A percentile compares a stretch with the other conserved stretches of the same genome.
These are phyloP conservation scores for Acromyrmex echinatior DNA, from an alignment of 1,140 invertebrate species.

Conservation along the genomic window DNA sequence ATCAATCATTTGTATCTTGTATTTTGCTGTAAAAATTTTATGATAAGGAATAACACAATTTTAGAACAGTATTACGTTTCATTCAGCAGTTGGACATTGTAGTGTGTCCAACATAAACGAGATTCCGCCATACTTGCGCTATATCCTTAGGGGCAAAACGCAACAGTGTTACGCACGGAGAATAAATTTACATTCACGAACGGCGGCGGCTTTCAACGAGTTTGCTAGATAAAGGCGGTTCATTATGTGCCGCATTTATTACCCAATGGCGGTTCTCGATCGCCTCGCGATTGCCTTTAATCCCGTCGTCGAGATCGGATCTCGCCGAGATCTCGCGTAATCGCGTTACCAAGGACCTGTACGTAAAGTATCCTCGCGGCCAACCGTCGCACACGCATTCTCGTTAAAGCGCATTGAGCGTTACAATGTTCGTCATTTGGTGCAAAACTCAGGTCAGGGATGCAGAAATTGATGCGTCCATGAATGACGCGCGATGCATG, in stretches of 20 bases:
- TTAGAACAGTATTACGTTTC: constrained; percentile 8
- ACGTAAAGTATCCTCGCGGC: constrained; percentile 32
- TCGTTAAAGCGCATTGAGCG: constrained; percentile 43
- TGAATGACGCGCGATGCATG: not conserved
- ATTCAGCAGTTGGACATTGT: not conserved
- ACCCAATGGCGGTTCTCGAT: constrained; percentile 58
- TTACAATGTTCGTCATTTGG: constrained; percentile 15
- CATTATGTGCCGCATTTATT: constrained; percentile 58
- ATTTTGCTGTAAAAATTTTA: not conserved
- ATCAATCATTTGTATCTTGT: not conserved
- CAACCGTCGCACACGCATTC: constrained; percentile 24
- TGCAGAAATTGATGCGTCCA: constrained; percentile 12
- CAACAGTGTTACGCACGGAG: constrained; percentile 51
- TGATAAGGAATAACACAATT: not conserved
- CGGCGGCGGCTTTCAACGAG: constrained; percentile 54
- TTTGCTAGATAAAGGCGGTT: constrained; percentile 52
- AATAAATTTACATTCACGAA: constrained; percentile 61
- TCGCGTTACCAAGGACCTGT: constrained; percentile 44
- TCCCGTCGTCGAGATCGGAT: constrained; percentile 53
- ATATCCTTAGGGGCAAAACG: constrained; percentile 43
- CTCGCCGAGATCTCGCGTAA: constrained; percentile 47
- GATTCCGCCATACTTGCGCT: constrained; percentile 27
- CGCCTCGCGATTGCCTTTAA: constrained; percentile 49
- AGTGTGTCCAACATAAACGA: constrained; percentile 19
- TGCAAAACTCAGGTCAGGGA: constrained; percentile 35